Percentiles rank a stretch among this genome's conserved stretches.
These are phyloP conservation scores for Austrofundulus limnaeus DNA, from an alignment of 2,113 vertebrate genomes.

Conservation along the genomic window DNA sequence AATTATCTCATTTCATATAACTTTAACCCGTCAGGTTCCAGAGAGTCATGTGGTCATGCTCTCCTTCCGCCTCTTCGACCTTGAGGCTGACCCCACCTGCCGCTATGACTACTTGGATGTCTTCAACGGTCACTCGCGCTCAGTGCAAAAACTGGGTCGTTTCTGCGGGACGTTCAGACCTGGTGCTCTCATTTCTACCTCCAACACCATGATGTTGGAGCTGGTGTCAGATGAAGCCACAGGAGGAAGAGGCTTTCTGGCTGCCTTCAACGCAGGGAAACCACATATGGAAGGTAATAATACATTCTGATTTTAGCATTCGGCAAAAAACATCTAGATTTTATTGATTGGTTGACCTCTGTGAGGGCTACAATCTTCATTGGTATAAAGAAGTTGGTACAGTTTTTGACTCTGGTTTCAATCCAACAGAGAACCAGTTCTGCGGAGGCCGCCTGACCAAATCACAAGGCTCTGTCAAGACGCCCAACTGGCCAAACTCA, in stretches of 20 bases:
- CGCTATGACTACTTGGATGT: constrained; percentile 88
- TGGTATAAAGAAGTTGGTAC: not conserved
- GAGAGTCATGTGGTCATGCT: constrained; percentile 87
- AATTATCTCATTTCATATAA: too few relatives aligned
- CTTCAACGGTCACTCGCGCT: constrained; percentile 82
- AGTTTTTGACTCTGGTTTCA: constrained; percentile 2
- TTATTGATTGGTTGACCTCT: not conserved
- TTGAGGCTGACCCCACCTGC: constrained; percentile 87
- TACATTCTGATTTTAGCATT: not conserved
- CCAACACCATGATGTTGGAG: constrained; percentile 86
- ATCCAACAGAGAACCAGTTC: constrained; percentile 84
- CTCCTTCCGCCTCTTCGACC: constrained; percentile 88
- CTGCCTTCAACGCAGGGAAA: constrained; percentile 83
- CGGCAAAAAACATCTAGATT: not conserved
- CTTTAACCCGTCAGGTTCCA: constrained; percentile 78
- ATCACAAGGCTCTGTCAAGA: constrained; percentile 84
- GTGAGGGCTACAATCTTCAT: not conserved
- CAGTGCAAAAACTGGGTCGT: constrained; percentile 84
- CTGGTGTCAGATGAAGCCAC: constrained; percentile 84
- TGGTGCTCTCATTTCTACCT: constrained; percentile 85
- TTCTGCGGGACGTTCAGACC: constrained; percentile 92
- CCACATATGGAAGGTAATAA: constrained; percentile 82
- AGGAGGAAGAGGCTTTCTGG: constrained; percentile 85
- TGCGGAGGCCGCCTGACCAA: constrained; percentile 89
- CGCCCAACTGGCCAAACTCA: constrained; percentile 89